Evolutionary conservation across 2,888 invertebrate genomes (phyloP), one percentile per base, ranked within the genome.

Genomic region (Mythimna albipuncta): DNA sequence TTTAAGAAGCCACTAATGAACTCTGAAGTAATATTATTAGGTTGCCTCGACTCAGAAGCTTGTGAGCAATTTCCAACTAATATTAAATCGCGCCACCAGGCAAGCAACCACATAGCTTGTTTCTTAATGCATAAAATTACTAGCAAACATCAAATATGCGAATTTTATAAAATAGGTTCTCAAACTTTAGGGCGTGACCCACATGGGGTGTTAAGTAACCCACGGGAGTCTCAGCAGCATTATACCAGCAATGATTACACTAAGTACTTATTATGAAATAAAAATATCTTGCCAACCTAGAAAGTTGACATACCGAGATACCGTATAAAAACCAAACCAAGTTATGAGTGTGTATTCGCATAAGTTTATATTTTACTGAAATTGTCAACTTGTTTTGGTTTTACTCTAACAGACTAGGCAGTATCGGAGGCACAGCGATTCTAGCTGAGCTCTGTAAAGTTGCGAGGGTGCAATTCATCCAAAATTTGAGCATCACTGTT

Each of bases 51-150:
- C 63, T 50, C 16, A 32, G 41, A 50, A 63, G 6, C 35, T 50
- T 52, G 64, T n/a, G 19, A 54, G 35, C 26, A 58, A 63, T 66
- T 69, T 55, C 19, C n/a, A 32, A 21, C 41, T 32, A 50, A 57
- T 11, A 64, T 54, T 38, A 69, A 52, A 54, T 64, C 57, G 38
- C 76, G 62, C 50, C 7, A 35, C 16, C 16, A 52, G 35, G 50
- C 16, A 38, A 32, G 6, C 16, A n/a, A 19, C 32, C 47, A 54
- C 52, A 41, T 44, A 50, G 21, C 16, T 47, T 11, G 55, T 57
- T 64, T 44, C 41, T 50, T 69, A 72, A 68, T 72, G 58, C 68
- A 66, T 79, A 55, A 69, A 65, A 64, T 78, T 77, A 82, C 41
- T 72, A 16, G 21, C 26, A 65, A 82, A 66, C 26, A 73, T 69